Evolutionary conservation across 2,888 invertebrate genomes (phyloP), one percentile per base, ranked within the genome.

Genomic region (Oligia fasciuncula): DNA sequence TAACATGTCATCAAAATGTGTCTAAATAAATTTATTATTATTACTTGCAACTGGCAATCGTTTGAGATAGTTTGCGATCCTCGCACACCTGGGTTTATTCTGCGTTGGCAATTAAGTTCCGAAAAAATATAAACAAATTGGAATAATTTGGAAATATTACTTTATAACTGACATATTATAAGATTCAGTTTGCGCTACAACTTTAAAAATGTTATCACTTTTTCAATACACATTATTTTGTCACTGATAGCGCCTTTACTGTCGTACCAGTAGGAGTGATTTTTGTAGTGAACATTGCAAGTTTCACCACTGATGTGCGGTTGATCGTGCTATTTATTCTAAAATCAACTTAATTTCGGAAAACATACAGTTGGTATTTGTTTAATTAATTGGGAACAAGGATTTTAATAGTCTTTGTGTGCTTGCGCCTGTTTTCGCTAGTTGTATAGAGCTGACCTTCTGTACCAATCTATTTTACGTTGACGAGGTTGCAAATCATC

Each of bases 401-500:
- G 11, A 57, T 11, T 57, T 51, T 5, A 51, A 51, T 17, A 51
- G 51, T 51, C 51, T 51, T 17, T 23, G 57, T 23, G 9, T 46
- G 73, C 6, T 14, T 14, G 4, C 8, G 4, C 23, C 17, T 11
- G 0, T 19, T 43, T 35, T 62, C 17, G 1, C 46, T 35, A 1
- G n/a, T 29, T 17, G 4, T 11, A 1, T 11, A 9, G 0, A 49
- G 1, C 35, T 0, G 4, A 17, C 29, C 68, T 80, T 82, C 83
- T 80, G 76, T 40, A 14, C 0, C 40, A 19, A 19, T 49, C 8
- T 8, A 17, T 65, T 29, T 57, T 29, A 8, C 8, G 14, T 57
- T 57, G 29, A 66, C 63, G 49, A 79, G 76, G 73, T 76, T 71
- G 76, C 77, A 81, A 85, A 83, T 88, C 87, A 87, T 88, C 49